Evolutionary conservation across 2,888 invertebrate species (phyloP), one percentile per base, ranked within the genome.

Genomic region (Conchocele bisecta): DNA sequence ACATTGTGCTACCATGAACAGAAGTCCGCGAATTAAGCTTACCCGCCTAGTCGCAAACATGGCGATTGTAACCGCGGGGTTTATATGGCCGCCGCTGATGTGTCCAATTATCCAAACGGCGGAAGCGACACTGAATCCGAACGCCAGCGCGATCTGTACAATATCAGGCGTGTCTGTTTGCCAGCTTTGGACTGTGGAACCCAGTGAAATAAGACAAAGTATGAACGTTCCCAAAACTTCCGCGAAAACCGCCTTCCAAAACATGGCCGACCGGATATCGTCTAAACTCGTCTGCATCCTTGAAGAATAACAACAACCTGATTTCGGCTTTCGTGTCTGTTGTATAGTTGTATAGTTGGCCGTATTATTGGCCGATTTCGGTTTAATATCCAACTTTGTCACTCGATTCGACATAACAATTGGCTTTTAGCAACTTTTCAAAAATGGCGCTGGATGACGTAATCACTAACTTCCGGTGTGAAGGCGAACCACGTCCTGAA

Each of bases 1-100:
- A 90, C 96, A 96, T 92, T 98, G 98, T 57, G 97, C 97, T 4
- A 96, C 94, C 72, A 98, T 93, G 92, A 97, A 98, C 31, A 96
- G 92, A 1, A 96, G 51, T 0, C 94, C 95, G 78, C 96, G 94
- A 37, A 94, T 64, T 0, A 96, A 92, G 83, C 95, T 94, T 60
- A 96, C 95, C 85, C 95, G 94, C 15, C 97, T 96, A 13, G 95
- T 94, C 9, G 94, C 94, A 59, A 96, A 92, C 91, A 97, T 93
- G 2, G 95, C 86, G 17, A 85, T 51, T 9, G 90, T 88, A 7
- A 91, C 89, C 2, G 91, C 90, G 0, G 91, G 90, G 61, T 91
- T 91, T 56, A 91, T 81, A 78, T 91, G 90, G 1, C 88, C 91
- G 3, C 97, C 97, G 64, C 96, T 96, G 58, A 97, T 93, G 91